Evolutionary conservation across 37 sponge, comb jelly and placozoan genomes (phyloP), one percentile per base, ranked within the genome.

Genomic region (Agelas oroides): DNA sequence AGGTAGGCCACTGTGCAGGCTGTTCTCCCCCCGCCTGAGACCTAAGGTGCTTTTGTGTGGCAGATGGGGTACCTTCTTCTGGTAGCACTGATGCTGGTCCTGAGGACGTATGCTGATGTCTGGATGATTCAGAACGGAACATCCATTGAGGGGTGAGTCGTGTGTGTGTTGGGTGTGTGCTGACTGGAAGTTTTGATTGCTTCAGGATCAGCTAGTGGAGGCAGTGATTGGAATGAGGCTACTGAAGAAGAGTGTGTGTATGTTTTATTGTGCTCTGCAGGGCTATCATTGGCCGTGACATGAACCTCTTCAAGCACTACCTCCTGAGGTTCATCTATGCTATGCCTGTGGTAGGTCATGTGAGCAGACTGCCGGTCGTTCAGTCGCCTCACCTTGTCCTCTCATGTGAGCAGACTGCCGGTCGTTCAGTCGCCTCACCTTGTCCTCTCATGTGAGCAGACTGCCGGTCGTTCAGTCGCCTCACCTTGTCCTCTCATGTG

Each of bases 71-170:
- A 90, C 71, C 59, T 97, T 32, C 2, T 92, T 0, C 35, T 97
- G 35, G 91, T 97, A 32, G 97, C 96, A 41, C 61, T 90, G 17
- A 78, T 90, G 86, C 58, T 97, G 66, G 73, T 97, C 5, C 38
- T 89, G 53, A 82, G 97, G 53, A 97, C 97, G 39, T 89, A 87
- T 67, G 89, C 92, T 82, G 97, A 97, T 70, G 84, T 97, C 8
- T 97, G 97, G 97, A 92, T 97, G 91, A 97, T 97, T 12, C 82
- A 90, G 71, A 97, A 95, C 65, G 94, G 94, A 12, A 97, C 97
- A 37, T 79, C 96, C 35, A 79, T 95, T 71, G 97, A 97, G 52
- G 87, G 76, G 96, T 95, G 58, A 83, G 87, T 76, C n/a, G n/a
- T n/a, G n/a, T n/a, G n/a, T n/a, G n/a, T n/a, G 17, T 17, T 31